Evolutionary conservation across 2,113 vertebrate species (phyloP).

Genomic region (Poeciliopsis retropinna): DNA sequence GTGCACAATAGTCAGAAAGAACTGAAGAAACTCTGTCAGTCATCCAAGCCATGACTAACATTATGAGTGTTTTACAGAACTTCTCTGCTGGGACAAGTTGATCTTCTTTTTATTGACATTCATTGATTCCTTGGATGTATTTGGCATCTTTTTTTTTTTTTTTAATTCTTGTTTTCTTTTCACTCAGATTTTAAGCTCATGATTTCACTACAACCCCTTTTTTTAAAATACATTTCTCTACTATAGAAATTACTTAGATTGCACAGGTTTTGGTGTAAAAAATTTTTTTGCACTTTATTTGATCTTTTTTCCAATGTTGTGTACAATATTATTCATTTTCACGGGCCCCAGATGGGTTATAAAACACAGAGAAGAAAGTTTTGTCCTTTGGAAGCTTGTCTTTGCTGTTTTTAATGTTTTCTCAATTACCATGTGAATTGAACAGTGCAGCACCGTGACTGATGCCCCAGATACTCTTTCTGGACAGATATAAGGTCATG

Average conservation of each 20-base stretch:
- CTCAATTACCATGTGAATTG: conserved; percentile 10
- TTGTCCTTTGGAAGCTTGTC: background rate
- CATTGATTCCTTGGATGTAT: background rate
- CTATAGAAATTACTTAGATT: background rate
- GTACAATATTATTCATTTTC: background rate
- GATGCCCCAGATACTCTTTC: background rate
- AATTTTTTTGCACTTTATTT: background rate
- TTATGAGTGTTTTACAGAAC: conserved; percentile 18
- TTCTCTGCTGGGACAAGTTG: conserved; percentile 5
- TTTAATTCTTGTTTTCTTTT: background rate
- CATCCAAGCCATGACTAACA: background rate
- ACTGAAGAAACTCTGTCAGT: background rate
- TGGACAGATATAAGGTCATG: conserved; percentile 21
- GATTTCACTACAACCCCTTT: background rate
- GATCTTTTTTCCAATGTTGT: background rate
- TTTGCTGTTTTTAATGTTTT: conserved; percentile 10
- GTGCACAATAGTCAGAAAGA: background rate
- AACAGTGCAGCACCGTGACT: conserved; percentile 25
- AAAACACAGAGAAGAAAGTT: conserved; percentile 2
- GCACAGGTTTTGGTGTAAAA: background rate
- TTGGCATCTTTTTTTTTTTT: background rate
- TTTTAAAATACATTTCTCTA: background rate
- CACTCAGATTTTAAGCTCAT: background rate
- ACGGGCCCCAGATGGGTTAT: conserved; percentile 4
- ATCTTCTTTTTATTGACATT: background rate